A percentile compares a stretch with the other conserved stretches of the same genome.
Evolutionary conservation across 2,797 vertebrate species (phyloP).

Genomic region (Phoeniculus purpureus): DNA sequence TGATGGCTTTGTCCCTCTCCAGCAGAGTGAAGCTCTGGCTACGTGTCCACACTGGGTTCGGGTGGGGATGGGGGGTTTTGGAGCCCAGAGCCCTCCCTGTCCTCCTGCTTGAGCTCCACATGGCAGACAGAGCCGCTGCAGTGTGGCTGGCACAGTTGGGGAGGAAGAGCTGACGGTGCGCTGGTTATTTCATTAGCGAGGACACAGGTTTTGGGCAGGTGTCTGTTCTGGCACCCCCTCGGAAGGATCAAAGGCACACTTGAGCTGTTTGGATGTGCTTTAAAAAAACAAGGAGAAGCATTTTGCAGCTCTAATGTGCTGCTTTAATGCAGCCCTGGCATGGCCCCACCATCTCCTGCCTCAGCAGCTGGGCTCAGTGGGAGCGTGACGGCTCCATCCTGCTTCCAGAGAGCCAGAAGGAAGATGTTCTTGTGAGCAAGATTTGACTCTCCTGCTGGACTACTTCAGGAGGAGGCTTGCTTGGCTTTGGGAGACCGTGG

Average conservation of each 20-base stretch:
- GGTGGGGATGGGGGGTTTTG: slow-evolving; percentile 9
- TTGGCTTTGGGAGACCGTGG: background rate
- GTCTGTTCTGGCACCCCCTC: slow-evolving; percentile 34
- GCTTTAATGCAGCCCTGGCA: background rate
- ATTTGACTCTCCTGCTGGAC: background rate
- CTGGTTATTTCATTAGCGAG: slow-evolving; percentile 40
- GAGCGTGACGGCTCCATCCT: background rate
- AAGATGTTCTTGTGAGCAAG: background rate
- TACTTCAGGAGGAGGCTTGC: background rate
- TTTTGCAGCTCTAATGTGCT: background rate
- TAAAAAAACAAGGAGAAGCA: background rate
- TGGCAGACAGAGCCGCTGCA: slow-evolving; percentile 33
- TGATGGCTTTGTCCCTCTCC: slow-evolving; percentile 18
- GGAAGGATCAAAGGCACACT: background rate
- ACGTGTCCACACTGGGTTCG: background rate
- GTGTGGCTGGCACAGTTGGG: slow-evolving; percentile 34
- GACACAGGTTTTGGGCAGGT: slow-evolving; percentile 50
- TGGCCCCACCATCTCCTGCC: background rate
- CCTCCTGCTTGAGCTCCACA: background rate
- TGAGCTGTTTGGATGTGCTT: background rate
- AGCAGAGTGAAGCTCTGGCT: slow-evolving; percentile 32
- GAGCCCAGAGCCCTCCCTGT: background rate
- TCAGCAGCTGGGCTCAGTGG: slow-evolving; percentile 57
- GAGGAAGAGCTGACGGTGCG: background rate
- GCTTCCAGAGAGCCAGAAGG: background rate